A percentile compares a stretch with the other conserved stretches of the same genome.
Evolutionary conservation across 2,797 vertebrate species (phyloP).

Genomic region (Nannoperca australis): DNA sequence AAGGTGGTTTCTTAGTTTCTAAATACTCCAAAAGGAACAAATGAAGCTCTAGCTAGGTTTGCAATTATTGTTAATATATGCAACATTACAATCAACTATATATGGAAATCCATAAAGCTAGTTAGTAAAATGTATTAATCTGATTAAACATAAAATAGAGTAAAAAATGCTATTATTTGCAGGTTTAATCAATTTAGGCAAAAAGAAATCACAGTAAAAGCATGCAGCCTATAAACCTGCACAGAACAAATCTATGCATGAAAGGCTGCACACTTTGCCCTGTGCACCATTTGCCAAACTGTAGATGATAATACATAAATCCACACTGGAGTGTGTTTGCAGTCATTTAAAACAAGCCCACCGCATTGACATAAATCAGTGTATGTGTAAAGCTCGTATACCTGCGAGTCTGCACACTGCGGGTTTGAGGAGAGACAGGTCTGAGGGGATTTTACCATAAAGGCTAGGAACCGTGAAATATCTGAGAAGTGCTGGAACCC

Average conservation of each 20-base stretch:
- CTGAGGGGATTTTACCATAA: conserved; percentile 74
- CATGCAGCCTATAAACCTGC: not conserved
- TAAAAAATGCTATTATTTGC: not conserved
- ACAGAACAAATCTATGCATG: conserved; percentile 8
- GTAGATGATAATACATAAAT: conserved; percentile 56
- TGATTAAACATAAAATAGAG: not conserved
- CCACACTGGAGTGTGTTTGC: conserved; percentile 57
- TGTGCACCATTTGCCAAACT: conserved; percentile 42
- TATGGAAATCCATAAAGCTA: not conserved
- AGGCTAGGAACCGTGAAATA: conserved; percentile 79
- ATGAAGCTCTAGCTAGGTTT: conserved; percentile 21
- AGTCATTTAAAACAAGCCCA: conserved; percentile 60
- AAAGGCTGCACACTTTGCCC: conserved; percentile 21
- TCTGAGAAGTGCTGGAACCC: conserved; percentile 76
- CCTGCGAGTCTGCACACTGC: conserved; percentile 55
- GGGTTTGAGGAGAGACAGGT: conserved; percentile 80
- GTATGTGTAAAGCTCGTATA: conserved; percentile 59
- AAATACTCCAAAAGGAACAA: conserved; percentile 42
- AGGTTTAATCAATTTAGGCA: not conserved
- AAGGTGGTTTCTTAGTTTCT: conserved; percentile 48
- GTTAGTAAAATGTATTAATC: not conserved
- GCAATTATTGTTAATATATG: conserved; percentile 15
- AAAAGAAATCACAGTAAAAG: not conserved
- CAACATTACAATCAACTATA: conserved; percentile 18
- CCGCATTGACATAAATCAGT: conserved; percentile 66